These are phyloP conservation scores for Sebastes alutus DNA, from an alignment of 2,797 vertebrate species.

Conservation along the genomic window DNA sequence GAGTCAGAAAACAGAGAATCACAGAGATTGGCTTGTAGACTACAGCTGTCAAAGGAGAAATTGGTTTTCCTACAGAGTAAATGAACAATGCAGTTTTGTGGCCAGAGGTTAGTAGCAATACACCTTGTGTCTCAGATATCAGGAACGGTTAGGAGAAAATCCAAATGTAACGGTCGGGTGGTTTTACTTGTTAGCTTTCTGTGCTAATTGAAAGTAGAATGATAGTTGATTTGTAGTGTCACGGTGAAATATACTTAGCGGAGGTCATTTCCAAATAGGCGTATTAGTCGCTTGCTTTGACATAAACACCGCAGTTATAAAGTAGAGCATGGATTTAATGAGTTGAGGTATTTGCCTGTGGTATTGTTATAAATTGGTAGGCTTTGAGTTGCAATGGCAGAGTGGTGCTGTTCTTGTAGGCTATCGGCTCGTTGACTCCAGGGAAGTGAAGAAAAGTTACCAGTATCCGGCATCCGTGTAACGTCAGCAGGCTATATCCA, in stretches of 20 bases:
- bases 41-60: constrained; percentile 33
- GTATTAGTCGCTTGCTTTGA: no score
- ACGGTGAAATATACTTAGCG: neutral
- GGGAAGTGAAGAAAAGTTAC: neutral
- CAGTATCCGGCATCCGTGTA: no score
- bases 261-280: neutral
- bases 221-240: neutral
- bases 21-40: constrained; percentile 10
- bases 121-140: neutral
- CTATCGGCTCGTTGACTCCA: neutral
- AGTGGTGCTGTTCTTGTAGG: neutral
- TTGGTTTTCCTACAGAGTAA: constrained; percentile 37
- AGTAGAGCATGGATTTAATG: neutral
- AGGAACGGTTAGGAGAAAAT: neutral
- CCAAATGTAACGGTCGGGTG: neutral
- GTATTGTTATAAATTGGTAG: neutral
- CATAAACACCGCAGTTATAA: no score
- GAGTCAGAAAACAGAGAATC: constrained; percentile 16
- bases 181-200: neutral
- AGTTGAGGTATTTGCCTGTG: neutral
- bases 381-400: neutral
- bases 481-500: no score
- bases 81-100: constrained; percentile 29
- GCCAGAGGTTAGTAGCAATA: neutral
- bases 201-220: neutral